These are phyloP conservation scores for Lepidostoma basale DNA, from an alignment of 1,140 invertebrate species.

Conservation along the genomic window DNA sequence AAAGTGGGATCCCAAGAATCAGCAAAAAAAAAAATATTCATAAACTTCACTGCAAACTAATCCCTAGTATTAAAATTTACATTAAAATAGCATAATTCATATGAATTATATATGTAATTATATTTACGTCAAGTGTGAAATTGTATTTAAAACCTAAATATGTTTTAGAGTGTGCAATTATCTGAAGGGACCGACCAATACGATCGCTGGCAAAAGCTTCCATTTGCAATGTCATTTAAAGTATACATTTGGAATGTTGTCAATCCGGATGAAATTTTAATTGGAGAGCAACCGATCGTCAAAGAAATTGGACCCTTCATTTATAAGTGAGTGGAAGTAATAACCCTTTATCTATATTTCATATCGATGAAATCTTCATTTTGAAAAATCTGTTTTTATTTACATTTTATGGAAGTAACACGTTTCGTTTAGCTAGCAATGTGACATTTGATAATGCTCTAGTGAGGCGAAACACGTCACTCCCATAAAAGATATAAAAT, in stretches of 20 bases:
- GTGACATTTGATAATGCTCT: no score
- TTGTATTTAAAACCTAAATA: background rate
- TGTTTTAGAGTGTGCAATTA: constrained; percentile 48
- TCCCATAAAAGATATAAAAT: no score
- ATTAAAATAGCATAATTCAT: background rate
- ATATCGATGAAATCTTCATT: no score
- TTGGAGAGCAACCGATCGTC: background rate
- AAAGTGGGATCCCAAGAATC: no score
- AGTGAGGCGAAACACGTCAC: no score
- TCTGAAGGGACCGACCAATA: constrained; percentile 58
- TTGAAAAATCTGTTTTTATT: no score
- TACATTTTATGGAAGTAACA: no score
- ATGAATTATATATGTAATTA: background rate
- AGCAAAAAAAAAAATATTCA: no score
- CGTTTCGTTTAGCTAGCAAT: no score
- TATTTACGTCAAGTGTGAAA: background rate
- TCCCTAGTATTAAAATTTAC: background rate
- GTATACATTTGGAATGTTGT: constrained; percentile 70
- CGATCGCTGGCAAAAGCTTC: constrained; percentile 55
- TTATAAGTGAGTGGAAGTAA: constrained; percentile 61
- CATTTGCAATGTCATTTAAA: constrained; percentile 59
- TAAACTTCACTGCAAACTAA: background rate
- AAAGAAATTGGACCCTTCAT: constrained; percentile 62
- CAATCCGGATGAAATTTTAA: constrained; percentile 60
- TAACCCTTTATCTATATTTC: no score